Percentiles rank a stretch among this genome's conserved stretches.
phyloP scores from a whole-genome alignment of 1,140 invertebrate species.

The Trichonephila clavata region DNA sequence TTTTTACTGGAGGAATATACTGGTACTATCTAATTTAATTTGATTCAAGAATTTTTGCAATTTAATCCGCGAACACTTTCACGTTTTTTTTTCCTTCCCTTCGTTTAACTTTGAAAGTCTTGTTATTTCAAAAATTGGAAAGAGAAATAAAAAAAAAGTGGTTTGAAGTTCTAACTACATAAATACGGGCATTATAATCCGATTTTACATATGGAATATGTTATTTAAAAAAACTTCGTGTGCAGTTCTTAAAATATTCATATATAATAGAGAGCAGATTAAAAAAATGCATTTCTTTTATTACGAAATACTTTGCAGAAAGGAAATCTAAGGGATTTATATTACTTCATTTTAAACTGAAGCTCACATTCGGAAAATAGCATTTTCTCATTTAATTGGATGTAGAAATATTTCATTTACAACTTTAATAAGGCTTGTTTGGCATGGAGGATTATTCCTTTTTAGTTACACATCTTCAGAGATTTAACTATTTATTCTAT shows the following conservation, averaged over 20 bases:
- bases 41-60: constrained; percentile 66
- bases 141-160: background rate
- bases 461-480: too few relatives aligned
- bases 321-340: too few relatives aligned
- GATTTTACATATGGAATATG: background rate
- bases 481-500: too few relatives aligned
- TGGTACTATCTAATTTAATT: constrained; percentile 50
- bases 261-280: background rate
- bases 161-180: background rate
- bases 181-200: background rate
- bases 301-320: background rate
- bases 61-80: constrained; percentile 43
- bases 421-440: too few relatives aligned
- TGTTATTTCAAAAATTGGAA: constrained; percentile 18
- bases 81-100: background rate
- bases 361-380: too few relatives aligned
- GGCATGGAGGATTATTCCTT: too few relatives aligned
- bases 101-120: background rate
- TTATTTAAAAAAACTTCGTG: background rate
- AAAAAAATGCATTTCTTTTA: background rate
- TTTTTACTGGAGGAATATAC: background rate
- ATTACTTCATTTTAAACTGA: too few relatives aligned
- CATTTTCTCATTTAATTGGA: too few relatives aligned
- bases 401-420: too few relatives aligned
- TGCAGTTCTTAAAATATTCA: background rate